Evolutionary conservation across 2,113 vertebrate genomes (phyloP).

Genomic region (Mesoclemmys tuberculata): DNA sequence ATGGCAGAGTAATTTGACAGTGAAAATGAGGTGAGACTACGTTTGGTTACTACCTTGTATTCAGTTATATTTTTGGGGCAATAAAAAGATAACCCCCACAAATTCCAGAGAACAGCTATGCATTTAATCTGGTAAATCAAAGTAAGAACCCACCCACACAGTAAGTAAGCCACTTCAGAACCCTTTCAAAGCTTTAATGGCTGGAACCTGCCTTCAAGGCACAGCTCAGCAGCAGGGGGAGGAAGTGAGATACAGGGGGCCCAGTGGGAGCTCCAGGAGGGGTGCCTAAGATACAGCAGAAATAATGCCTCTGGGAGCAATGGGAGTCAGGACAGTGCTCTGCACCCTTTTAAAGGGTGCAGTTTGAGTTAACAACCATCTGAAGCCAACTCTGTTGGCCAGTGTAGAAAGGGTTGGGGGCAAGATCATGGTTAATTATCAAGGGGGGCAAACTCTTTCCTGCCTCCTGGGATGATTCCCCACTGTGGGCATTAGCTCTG

Average conservation of each 20-base stretch:
- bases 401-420: not conserved
- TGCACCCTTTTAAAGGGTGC: not conserved
- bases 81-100: not conserved
- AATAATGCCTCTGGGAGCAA: too few relatives aligned
- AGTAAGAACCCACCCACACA: not conserved
- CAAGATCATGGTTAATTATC: not conserved
- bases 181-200: not conserved
- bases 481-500: not conserved
- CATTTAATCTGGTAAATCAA: not conserved
- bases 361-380: not conserved
- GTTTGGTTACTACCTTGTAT: not conserved
- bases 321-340: not conserved
- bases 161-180: not conserved
- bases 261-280: not conserved
- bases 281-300: not conserved
- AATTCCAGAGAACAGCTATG: not conserved
- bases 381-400: not conserved
- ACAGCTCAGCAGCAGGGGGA: not conserved
- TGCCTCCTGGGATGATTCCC: not conserved
- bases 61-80: not conserved
- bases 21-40: not conserved
- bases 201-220: not conserved
- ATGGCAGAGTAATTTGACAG: not conserved
- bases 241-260: accelerated
- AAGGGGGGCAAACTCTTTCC: not conserved